Base-by-base conservation (phyloP, 2,888 invertebrate genomes). In the Acronicta aceris region DNA sequence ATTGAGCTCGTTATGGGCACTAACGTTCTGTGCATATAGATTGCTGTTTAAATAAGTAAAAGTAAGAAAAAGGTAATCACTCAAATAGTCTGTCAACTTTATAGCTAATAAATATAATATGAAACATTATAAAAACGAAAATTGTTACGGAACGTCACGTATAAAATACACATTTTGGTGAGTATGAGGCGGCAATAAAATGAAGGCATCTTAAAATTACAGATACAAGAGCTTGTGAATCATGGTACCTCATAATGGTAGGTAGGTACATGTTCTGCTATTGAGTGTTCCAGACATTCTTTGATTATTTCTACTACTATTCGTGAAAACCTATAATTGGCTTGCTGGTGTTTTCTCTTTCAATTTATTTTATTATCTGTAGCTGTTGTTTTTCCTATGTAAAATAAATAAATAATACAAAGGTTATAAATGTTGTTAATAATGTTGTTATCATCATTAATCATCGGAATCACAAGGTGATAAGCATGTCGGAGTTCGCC, bases 11-110 rank as follows among this genome's bases (percentile, higher is more conserved):
- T 87, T 86, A 83, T 80, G 81, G 85, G 86, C 83, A 83, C 84
- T 86, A 79, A 86, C 86, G 85, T 81, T 83, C 83, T 85, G 84
- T 88, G 92, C 89, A 93, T 91, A 90, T 85, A 92, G 90, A 92
- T 90, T 87, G 90, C 88, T 81, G 89, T 90, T 91, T 89, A 83
- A 84, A 83, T 83, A 83, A 85, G 85, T 85, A 21, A 89, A 85
- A 81, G 80, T 80, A 81, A 82, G 80, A 79, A 83, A 79, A 77
- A 69, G 60, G 75, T 81, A 76, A 79, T 82, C n/a, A n/a, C n/a
- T n/a, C 71, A 79, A 72, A 79, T 15, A 30, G 16, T 33, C 9
- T 12, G 12, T 67, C 64, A 65, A 59, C 66, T 76, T 68, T 66
- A 69, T 66, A 67, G 57, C 38, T 36, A 33, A 30, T 25, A 69